Base-by-base conservation (phyloP, 2,888 invertebrate genomes). In the Alentia gelatinosa region DNA sequence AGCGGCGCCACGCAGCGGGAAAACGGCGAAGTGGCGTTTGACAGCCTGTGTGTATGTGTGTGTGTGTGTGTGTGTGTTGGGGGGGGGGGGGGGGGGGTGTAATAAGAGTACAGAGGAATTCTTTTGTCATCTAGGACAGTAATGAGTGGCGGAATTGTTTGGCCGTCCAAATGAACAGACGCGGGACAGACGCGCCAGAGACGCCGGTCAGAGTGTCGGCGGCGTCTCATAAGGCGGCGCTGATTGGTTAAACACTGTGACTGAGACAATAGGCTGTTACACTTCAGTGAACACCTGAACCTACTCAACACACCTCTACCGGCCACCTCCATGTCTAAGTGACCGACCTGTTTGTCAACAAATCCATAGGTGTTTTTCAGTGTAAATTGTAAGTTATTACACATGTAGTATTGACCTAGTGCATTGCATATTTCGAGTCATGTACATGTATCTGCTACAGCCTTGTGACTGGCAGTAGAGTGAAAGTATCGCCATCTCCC, bases 91-190 rank as follows among this genome's bases (percentile, higher is more conserved):
- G 63, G 63, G 56, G 23, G 30, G 56, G 37, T 79, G 79, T 79
- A 79, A 79, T 79, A 79, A 79, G 68, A 68, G 68, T 68, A 30
- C 30, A 30, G 68, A 30, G 68, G 68, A 68, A 68, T 68, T 68
- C 68, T 68, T 68, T 68, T 68, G 68, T 68, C 68, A 68, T 19
- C 33, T 68, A 26, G 68, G n/a, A 1, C 12, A 30, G 68, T 68
- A 68, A 68, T 68, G 68, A 68, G 68, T 26, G 30, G 68, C 3
- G 9, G 47, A 3, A 68, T 68, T 68, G 68, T 68, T 68, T 68
- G 15, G 30, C 23, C 68, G 68, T 68, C 68, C 12, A 68, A 68
- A 68, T 68, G 68, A 68, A 30, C 68, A 68, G 5, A 47, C 9
- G 47, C n/a, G n/a, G n/a, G n/a, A n/a, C n/a, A n/a, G n/a, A n/a